A percentile compares a stretch with the other conserved stretches of the same genome.
phyloP scores from a whole-genome alignment of 2,113 vertebrate genomes.

The Collichthys lucidus region DNA sequence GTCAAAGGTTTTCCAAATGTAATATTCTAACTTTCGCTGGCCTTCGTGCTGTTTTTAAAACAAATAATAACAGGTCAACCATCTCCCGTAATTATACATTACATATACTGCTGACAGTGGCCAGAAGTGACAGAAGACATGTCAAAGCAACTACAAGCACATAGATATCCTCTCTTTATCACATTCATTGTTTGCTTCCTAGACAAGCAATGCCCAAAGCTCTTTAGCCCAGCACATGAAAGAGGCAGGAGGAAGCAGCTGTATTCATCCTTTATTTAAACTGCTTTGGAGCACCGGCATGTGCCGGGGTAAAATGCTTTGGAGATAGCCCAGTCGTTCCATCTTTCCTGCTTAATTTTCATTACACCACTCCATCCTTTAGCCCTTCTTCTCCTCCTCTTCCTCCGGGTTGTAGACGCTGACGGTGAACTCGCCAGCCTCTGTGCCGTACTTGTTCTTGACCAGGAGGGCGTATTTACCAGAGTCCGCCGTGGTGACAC shows the following conservation, averaged over 20 bases:
- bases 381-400: conserved; percentile 84
- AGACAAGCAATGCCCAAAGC: conserved; percentile 66
- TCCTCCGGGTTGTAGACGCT: conserved; percentile 97
- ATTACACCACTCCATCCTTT: conserved; percentile 36
- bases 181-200: conserved; percentile 47
- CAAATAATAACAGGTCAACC: conserved; percentile 41
- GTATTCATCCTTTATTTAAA: conserved; percentile 70
- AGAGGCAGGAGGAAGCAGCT: conserved; percentile 60
- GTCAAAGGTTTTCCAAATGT: conserved; percentile 28
- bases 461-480: conserved; percentile 96
- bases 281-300: conserved; percentile 63
- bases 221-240: conserved; percentile 73
- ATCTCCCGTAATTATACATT: conserved; percentile 16
- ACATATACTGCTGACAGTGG: conserved; percentile 18
- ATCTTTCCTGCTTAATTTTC: conserved; percentile 31
- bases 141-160: conserved; percentile 46
- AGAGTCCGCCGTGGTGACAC: conserved; percentile 89
- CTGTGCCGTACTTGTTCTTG: conserved; percentile 96
- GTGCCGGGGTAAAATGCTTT: conserved; percentile 76
- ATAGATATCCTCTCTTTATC: conserved; percentile 24
- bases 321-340: conserved; percentile 53
- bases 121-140: conserved; percentile 31
- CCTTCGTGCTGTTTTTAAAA: conserved; percentile 31
- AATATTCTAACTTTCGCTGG: conserved; percentile 21
- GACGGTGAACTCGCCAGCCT: conserved; percentile 94